Percentiles rank a stretch among this genome's conserved stretches.
These are phyloP conservation scores for Odontamblyopus lacepedii DNA, from an alignment of 2,797 vertebrate genomes.

Conservation along the genomic window DNA sequence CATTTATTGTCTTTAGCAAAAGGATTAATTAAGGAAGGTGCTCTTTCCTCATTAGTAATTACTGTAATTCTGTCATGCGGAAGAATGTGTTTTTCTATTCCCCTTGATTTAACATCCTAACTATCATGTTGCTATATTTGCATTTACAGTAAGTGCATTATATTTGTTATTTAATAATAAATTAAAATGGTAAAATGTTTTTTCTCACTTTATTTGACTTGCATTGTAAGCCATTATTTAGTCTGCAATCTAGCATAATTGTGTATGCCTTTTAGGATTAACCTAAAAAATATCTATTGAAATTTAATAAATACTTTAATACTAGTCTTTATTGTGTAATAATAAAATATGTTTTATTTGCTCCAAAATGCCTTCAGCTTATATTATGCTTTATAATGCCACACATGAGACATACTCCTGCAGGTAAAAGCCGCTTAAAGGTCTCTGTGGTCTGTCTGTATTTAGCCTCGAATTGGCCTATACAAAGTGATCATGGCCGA, in stretches of 20 bases:
- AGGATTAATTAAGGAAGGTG: slow-evolving; percentile 70
- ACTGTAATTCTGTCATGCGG: slow-evolving; percentile 73
- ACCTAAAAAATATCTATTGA: neutral
- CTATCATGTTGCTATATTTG: slow-evolving; percentile 13
- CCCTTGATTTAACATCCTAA: slow-evolving; percentile 36
- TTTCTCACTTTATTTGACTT: neutral
- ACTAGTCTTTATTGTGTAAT: neutral
- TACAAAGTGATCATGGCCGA: slow-evolving; percentile 64
- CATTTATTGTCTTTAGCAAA: slow-evolving; percentile 58
- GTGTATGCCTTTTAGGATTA: neutral
- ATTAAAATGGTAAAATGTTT: slow-evolving; percentile 21
- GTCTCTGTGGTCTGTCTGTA: slow-evolving; percentile 60
- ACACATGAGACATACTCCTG: slow-evolving; percentile 46
- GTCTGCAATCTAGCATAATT: no score
- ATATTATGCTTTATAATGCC: slow-evolving; percentile 59
- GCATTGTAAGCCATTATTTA: neutral
- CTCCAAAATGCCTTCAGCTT: slow-evolving; percentile 59
- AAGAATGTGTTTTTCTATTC: slow-evolving; percentile 54
- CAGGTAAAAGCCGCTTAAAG: slow-evolving; percentile 63
- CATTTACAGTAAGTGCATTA: slow-evolving; percentile 12
- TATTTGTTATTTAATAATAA: slow-evolving; percentile 17
- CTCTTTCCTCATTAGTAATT: slow-evolving; percentile 76
- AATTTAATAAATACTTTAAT: neutral
- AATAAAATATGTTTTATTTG: slow-evolving; percentile 32
- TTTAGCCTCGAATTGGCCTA: slow-evolving; percentile 37